Conservation (phyloP, 2,113 vertebrate genomes). For the Misgurnus mizolepis region DNA sequence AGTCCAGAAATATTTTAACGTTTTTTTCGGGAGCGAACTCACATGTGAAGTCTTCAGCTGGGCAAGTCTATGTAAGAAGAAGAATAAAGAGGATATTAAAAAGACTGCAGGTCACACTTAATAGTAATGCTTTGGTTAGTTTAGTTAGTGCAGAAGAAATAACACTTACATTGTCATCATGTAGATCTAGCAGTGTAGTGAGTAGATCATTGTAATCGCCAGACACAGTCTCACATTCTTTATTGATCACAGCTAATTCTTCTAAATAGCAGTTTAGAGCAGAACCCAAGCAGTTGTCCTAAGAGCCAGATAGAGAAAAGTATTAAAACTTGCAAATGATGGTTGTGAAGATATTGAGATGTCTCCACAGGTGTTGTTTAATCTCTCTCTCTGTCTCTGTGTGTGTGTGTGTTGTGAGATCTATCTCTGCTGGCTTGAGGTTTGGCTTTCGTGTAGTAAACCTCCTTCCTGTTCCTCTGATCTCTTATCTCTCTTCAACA, state of each 20-base stretch:
- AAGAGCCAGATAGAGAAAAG: constrained; percentile 1
- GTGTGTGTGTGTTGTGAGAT: background rate
- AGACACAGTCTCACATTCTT: background rate
- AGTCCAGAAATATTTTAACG: no score
- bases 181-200: rapidly evolving
- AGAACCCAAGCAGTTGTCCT: background rate
- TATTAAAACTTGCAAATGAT: background rate
- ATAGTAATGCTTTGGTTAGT: no score
- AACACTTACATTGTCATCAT: no score
- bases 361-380: background rate
- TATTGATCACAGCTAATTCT: rapidly evolving
- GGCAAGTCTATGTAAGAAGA: no score
- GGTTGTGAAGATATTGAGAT: background rate
- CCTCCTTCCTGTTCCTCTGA: constrained; percentile 27
- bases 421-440: constrained; percentile 31
- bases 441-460: constrained; percentile 42
- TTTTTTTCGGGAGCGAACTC: no score
- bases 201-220: background rate
- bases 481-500: constrained; percentile 14
- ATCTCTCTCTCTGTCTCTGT: background rate
- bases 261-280: rapidly evolving
- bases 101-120: no score
- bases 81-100: no score
- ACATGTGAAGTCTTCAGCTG: no score
- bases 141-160: no score